Conservation (phyloP, 2,888 invertebrate species). For the Protodeltote pygarga region DNA sequence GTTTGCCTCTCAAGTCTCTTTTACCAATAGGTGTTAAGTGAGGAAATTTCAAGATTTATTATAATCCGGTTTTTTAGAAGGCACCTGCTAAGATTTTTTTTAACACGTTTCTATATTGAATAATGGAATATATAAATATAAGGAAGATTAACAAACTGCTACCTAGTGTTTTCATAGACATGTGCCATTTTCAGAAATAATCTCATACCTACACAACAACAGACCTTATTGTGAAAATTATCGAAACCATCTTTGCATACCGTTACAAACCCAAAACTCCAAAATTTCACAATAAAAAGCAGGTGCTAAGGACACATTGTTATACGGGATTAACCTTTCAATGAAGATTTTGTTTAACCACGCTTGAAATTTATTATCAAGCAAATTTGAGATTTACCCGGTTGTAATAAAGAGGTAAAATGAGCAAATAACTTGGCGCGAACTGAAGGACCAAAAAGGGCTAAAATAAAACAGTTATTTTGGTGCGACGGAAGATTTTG, state of each 20-base stretch:
- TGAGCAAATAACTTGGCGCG: neutral
- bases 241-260: constrained; percentile 41
- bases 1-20: too few relatives aligned
- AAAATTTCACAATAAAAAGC: constrained; percentile 40
- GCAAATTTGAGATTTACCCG: constrained; percentile 6
- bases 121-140: neutral
- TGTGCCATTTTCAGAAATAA: constrained; percentile 22
- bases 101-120: too few relatives aligned
- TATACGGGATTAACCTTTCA: constrained; percentile 46
- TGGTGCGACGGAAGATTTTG: constrained; percentile 37
- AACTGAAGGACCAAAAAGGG: constrained; percentile 33
- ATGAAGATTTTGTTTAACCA: constrained; percentile 5
- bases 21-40: too few relatives aligned
- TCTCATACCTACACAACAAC: constrained; percentile 7
- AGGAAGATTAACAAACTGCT: neutral
- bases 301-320: constrained; percentile 54
- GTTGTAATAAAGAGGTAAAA: neutral
- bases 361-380: neutral
- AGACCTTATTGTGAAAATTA: constrained; percentile 22
- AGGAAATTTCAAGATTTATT: too few relatives aligned
- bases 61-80: too few relatives aligned
- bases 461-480: constrained; percentile 58
- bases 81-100: too few relatives aligned
- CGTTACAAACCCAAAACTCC: constrained; percentile 36
- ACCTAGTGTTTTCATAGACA: constrained; percentile 2